These are phyloP conservation scores for Oxycera nigricornis DNA, from an alignment of 2,888 invertebrate species.

Conservation along the genomic window DNA sequence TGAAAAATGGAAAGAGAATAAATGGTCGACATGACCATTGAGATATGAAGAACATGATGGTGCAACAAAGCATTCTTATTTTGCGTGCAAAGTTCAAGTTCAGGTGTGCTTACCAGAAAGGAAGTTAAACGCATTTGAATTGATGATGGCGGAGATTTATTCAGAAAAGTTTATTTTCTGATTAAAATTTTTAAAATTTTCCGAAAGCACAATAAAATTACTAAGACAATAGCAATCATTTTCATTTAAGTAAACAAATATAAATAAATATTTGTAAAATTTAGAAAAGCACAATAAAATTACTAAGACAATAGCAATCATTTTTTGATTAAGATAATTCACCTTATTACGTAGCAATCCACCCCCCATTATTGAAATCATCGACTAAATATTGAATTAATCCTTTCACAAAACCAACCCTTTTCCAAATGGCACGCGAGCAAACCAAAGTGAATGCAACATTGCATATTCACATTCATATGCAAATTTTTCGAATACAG, in stretches of 20 bases:
- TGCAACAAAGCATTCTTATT: conserved; percentile 28
- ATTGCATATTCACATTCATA: conserved; percentile 18
- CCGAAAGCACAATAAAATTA: too few relatives aligned
- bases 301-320: too few relatives aligned
- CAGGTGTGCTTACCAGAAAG: neutral
- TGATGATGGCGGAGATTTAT: neutral
- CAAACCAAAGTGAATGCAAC: neutral
- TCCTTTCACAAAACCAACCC: neutral
- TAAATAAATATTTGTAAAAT: too few relatives aligned
- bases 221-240: too few relatives aligned
- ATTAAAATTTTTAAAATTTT: too few relatives aligned
- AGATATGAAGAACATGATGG: conserved; percentile 36
- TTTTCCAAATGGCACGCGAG: neutral
- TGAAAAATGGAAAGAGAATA: conserved; percentile 33
- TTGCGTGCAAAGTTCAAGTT: neutral
- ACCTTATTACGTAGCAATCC: too few relatives aligned
- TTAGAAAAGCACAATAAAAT: too few relatives aligned
- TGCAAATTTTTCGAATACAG: conserved; percentile 23
- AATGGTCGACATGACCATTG: conserved; percentile 33
- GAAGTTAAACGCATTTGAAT: neutral
- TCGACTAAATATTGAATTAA: neutral
- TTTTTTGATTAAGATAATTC: too few relatives aligned
- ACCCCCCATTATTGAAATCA: too few relatives aligned
- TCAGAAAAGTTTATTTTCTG: neutral
- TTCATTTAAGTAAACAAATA: too few relatives aligned